Conservation (phyloP, 2,888 invertebrate genomes). For the Buathra laborator region DNA sequence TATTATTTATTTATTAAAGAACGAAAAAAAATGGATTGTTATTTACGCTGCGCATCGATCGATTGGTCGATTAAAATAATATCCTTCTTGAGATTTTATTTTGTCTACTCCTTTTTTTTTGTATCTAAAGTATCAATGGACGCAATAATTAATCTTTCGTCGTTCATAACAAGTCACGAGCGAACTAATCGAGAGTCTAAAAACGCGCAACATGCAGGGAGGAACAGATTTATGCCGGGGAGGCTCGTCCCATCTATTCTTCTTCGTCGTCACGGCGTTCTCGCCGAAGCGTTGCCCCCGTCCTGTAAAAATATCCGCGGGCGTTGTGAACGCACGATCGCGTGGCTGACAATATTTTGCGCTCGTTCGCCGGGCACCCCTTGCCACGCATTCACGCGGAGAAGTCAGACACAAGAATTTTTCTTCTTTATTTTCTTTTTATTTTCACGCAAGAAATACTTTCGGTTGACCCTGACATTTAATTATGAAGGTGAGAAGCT, state of each 20-base stretch:
- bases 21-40: neutral
- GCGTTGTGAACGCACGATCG: constrained; percentile 71
- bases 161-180: constrained; percentile 4
- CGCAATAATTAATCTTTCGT: neutral
- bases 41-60: neutral
- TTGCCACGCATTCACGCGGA: constrained; percentile 15
- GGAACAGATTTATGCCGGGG: constrained; percentile 19
- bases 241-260: constrained; percentile 48
- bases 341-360: constrained; percentile 71
- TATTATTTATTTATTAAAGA: no score
- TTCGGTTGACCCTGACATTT: constrained; percentile 56
- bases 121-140: neutral
- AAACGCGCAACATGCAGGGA: constrained; percentile 29
- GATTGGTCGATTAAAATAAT: neutral
- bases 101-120: constrained; percentile 1
- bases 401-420: neutral
- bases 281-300: constrained; percentile 80
- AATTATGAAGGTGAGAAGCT: constrained; percentile 8
- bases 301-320: constrained; percentile 82
- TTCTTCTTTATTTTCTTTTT: constrained; percentile 14
- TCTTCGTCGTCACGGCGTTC: constrained; percentile 70
- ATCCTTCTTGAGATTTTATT: neutral
- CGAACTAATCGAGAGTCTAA: constrained; percentile 27
- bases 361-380: constrained; percentile 7
- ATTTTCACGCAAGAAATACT: constrained; percentile 43